Base-by-base conservation (phyloP, 2,113 vertebrate species). In the Corythornis vintsioides region DNA sequence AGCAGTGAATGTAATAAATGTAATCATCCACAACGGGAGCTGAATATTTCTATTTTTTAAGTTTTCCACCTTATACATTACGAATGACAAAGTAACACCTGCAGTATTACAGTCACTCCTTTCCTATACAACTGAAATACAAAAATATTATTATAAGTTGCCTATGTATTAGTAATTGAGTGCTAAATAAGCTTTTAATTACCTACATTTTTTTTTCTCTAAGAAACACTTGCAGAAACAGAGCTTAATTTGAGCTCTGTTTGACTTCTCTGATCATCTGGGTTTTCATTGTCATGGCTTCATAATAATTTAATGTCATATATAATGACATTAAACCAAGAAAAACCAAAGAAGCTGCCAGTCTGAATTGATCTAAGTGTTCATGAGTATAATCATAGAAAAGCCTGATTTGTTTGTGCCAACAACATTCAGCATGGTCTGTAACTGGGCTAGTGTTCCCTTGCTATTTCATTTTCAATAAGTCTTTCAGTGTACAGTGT, bases 271-370 rank as follows among this genome's bases (percentile, higher is more conserved):
- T 96, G 97, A 97, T 98, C 97, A 97, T 97, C 98, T 97, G 97
- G 95, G 95, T 96, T 98, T 97, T 97, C 95, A 97, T 97, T 98
- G 97, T 97, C 96, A 96, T 94, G 92, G 95, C 95, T 96, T 97
- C 92, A 96, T 97, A 97, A 97, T 98, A 98, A 98, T 97, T 97
- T 97, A 97, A 97, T 98, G 96, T 98, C 97, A 97, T 97, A 98
- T 97, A 97, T 96, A 97, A 98, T 97, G 95, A 97, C 91, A 95
- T 96, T 96, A 98, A 98, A 90, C 97, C 96, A 96, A 95, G 92
- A 91, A 97, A 98, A 97, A 94, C 95, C 97, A 97, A 89, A 95
- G 97, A 97, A 96, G 92, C 97, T 98, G 97, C 98, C 97, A 98
- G 96, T 97, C 96, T 96, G 89, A 96, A 96, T 86, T 91, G 97